Evolutionary conservation across 2,888 invertebrate species (phyloP), one percentile per base, ranked within the genome.

Genomic region (Acleris holmiana): DNA sequence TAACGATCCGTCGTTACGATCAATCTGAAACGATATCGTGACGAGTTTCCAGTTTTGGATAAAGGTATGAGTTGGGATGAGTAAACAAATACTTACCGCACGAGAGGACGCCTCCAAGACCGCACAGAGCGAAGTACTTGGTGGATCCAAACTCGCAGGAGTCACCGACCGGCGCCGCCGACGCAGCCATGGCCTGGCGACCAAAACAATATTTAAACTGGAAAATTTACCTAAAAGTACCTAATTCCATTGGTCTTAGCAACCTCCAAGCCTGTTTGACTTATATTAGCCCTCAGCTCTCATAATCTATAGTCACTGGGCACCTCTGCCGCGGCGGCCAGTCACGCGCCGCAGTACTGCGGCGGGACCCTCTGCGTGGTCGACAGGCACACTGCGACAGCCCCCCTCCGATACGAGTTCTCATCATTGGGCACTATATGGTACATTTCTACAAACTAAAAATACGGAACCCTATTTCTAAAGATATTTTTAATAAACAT

Each of bases 111-210:
- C 94, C 99, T 69, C 99, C 99, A 75, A 99, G 93, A 55, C 98
- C 99, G 90, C 99, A 99, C 49, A 98, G 94, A 47, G 95, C 94
- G 90, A 97, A 99, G 89, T 97, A 99, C 79, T 98, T 96, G 69
- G 93, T 86, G 0, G 98, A 98, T 40, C 97, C 99, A 91, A 98
- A 99, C 87, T 97, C 98, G 84, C 97, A 97, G 60, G 96, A 96
- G 84, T 96, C 94, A 76, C 76, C 84, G 1, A 71, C 82, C 0
- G 29, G 29, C 29, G 0, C 29, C 29, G 29, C 79, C 0, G 86
- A 80, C 6, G 92, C 92, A 2, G 86, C 88, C 88, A 91, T 91
- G 67, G 86, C 78, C 82, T 83, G 76, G 4, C 55, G 17, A 29
- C 17, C 62, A 35, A 59, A 4, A 44, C 8, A 41, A 58, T 19